Percentiles rank a stretch among this genome's conserved stretches.
Conservation (phyloP, 2,888 invertebrate species). For the Dynastes maya region DNA sequence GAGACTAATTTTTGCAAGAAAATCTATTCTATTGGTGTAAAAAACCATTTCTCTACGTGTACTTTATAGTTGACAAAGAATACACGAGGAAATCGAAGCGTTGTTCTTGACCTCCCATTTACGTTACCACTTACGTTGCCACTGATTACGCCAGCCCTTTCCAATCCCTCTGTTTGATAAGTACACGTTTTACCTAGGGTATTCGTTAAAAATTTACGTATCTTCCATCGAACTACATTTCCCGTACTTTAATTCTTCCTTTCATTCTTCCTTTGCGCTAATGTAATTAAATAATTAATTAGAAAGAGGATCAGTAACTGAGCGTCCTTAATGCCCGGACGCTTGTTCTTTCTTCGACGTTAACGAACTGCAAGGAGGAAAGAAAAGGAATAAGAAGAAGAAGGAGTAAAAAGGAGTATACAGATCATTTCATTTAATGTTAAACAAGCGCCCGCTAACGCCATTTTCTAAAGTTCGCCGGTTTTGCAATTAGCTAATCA, state of each 20-base stretch:
- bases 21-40: too few relatives aligned
- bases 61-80: too few relatives aligned
- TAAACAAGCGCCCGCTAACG: constrained; percentile 38
- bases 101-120: too few relatives aligned
- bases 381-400: not conserved
- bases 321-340: not conserved
- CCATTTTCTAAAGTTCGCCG: constrained; percentile 33
- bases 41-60: too few relatives aligned
- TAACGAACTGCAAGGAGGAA: not conserved
- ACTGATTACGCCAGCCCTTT: too few relatives aligned
- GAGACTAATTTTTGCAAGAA: too few relatives aligned
- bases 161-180: too few relatives aligned
- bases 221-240: not conserved
- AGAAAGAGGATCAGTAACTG: constrained; percentile 8
- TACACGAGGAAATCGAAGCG: too few relatives aligned
- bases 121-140: too few relatives aligned
- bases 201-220: not conserved
- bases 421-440: constrained; percentile 44
- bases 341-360: constrained; percentile 9
- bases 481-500: constrained; percentile 47
- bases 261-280: constrained; percentile 11
- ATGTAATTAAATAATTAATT: constrained; percentile 45
- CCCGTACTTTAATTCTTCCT: constrained; percentile 12
- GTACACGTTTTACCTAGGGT: not conserved
- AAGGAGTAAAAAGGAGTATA: not conserved